Percentiles rank a stretch among this genome's conserved stretches.
phyloP scores from a whole-genome alignment of 2,888 invertebrate genomes.

The Campaea margaritaria region DNA sequence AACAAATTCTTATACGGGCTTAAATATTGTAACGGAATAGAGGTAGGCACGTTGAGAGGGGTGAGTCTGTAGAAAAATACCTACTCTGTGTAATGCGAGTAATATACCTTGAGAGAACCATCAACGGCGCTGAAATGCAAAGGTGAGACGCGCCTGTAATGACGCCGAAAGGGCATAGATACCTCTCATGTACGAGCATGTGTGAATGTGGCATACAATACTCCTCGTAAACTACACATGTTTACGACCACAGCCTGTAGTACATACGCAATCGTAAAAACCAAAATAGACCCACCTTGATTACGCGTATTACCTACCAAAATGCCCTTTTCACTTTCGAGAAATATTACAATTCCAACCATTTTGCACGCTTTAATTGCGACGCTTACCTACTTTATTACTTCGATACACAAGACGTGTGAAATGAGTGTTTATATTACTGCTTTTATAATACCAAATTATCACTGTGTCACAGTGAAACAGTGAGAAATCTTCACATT shows the following conservation, averaged over 20 bases:
- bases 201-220: conserved; percentile 42
- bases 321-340: conserved; percentile 45
- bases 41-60: too few relatives aligned
- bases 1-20: too few relatives aligned
- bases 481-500: too few relatives aligned
- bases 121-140: conserved; percentile 14
- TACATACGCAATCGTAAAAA: conserved; percentile 67
- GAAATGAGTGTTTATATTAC: neutral
- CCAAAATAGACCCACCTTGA: conserved; percentile 63
- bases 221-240: conserved; percentile 66
- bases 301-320: conserved; percentile 58
- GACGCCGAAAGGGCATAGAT: conserved; percentile 24
- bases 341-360: too few relatives aligned
- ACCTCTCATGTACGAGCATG: conserved; percentile 14
- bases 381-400: too few relatives aligned
- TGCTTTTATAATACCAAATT: neutral
- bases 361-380: neutral
- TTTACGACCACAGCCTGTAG: conserved; percentile 61
- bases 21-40: too few relatives aligned
- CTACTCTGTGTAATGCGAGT: neutral
- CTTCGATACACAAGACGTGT: neutral
- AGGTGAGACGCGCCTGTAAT: conserved; percentile 35
- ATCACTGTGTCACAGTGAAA: neutral
- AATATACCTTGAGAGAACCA: neutral
- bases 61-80: neutral